phyloP scores from a whole-genome alignment of 2,797 vertebrate genomes.

The Chiroxiphia lanceolata region DNA sequence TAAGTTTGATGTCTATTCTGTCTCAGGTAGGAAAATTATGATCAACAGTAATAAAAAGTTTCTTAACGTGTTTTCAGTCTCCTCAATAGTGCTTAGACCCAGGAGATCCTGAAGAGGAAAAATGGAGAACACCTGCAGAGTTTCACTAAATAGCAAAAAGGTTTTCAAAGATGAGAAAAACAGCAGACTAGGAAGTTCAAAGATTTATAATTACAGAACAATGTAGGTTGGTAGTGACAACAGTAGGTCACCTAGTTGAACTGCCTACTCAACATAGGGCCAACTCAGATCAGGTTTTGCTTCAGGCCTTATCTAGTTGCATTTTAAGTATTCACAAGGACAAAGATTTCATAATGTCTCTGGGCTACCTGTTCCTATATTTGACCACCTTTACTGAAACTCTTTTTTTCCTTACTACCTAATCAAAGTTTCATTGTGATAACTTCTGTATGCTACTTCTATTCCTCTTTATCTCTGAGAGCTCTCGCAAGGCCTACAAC shows the following conservation, averaged over 20 bases:
- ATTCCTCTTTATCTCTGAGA: background rate
- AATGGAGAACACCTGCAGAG: background rate
- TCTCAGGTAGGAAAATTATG: background rate
- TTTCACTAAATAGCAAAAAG: background rate
- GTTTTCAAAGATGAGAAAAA: background rate
- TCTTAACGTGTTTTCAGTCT: background rate
- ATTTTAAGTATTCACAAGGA: background rate
- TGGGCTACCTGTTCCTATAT: background rate
- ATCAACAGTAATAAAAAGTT: background rate
- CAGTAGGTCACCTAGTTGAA: background rate
- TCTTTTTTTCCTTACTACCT: background rate
- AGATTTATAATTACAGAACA: background rate
- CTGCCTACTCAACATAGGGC: background rate
- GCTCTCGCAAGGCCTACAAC: background rate
- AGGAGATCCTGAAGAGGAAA: background rate
- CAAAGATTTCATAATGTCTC: background rate
- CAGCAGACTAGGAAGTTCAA: background rate
- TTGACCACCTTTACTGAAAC: background rate
- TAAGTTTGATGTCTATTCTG: background rate
- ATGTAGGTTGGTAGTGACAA: background rate
- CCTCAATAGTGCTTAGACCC: background rate
- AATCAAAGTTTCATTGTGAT: background rate
- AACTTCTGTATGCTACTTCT: background rate
- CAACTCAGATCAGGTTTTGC: background rate
- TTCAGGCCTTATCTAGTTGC: background rate